Conservation (phyloP, 2,888 invertebrate species). For the Drosophila quasianomalipes region DNA sequence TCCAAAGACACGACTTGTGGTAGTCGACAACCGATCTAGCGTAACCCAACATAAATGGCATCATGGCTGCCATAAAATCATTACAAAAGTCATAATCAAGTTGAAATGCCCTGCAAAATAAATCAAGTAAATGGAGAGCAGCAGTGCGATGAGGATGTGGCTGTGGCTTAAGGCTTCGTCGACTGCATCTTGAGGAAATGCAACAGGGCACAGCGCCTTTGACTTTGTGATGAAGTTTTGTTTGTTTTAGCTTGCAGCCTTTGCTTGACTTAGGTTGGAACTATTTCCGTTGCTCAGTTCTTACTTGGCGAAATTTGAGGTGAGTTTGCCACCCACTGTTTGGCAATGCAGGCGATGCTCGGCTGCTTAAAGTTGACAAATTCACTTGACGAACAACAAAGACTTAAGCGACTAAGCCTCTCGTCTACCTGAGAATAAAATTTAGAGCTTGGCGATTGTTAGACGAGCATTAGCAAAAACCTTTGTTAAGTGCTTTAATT, state of each 20-base stretch:
- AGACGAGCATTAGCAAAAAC: constrained; percentile 32
- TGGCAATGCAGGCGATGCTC: constrained; percentile 21
- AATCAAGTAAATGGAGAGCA: constrained; percentile 14
- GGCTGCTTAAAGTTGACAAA: constrained; percentile 53
- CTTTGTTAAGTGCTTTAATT: constrained; percentile 45
- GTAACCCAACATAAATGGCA: not conserved
- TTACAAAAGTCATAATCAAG: constrained; percentile 8
- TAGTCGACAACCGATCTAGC: not conserved
- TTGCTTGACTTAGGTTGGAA: constrained; percentile 37
- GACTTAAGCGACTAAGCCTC: constrained; percentile 29
- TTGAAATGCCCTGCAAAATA: constrained; percentile 32
- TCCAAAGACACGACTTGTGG: not conserved
- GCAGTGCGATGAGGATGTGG: constrained; percentile 9
- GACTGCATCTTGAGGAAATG: constrained; percentile 54
- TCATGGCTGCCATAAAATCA: not conserved
- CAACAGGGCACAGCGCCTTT: constrained; percentile 43
- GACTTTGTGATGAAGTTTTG: constrained; percentile 61
- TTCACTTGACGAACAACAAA: constrained; percentile 39
- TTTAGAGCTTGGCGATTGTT: not conserved
- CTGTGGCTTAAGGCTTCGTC: constrained; percentile 35
- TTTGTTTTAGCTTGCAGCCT: constrained; percentile 21
- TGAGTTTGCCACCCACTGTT: constrained; percentile 11
- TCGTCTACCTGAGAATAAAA: constrained; percentile 8
- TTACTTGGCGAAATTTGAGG: constrained; percentile 32
- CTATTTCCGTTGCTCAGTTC: constrained; percentile 51